phyloP scores from a whole-genome alignment of 2,113 vertebrate genomes.

The Lanius collurio region DNA sequence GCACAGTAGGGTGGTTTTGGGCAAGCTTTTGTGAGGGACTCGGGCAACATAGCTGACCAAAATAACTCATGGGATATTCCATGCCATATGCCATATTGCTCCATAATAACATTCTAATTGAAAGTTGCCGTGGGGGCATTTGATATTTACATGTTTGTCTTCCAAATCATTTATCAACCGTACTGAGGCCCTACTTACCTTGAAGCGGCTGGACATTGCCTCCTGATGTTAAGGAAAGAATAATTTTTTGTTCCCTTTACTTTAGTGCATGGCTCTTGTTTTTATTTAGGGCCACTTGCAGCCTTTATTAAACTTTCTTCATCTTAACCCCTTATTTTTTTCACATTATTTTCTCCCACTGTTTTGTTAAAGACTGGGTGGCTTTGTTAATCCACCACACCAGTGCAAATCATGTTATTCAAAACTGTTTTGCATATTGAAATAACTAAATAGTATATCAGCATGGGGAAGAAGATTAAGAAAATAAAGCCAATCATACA shows the following conservation, averaged over 20 bases:
- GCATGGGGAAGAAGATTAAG: background rate
- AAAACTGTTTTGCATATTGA: background rate
- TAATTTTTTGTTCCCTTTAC: background rate
- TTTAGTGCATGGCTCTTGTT: rapidly evolving
- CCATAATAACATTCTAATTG: background rate
- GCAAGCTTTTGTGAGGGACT: no score
- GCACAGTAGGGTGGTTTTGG: no score
- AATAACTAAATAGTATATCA: background rate
- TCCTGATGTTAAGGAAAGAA: background rate
- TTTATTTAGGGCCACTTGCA: rapidly evolving
- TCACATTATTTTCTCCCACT: background rate
- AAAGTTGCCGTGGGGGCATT: background rate
- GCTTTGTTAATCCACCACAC: background rate
- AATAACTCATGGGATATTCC: background rate
- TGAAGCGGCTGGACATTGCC: background rate
- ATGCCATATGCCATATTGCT: background rate
- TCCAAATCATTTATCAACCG: background rate
- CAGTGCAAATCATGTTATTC: background rate
- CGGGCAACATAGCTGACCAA: background rate
- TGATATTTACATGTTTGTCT: background rate
- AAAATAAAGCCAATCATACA: background rate
- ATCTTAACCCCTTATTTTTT: background rate
- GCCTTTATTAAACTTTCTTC: background rate
- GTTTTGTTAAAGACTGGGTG: rapidly evolving
- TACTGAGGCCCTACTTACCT: no score